phyloP scores from a whole-genome alignment of 1,140 invertebrate species.

The Pararge aegeria region DNA sequence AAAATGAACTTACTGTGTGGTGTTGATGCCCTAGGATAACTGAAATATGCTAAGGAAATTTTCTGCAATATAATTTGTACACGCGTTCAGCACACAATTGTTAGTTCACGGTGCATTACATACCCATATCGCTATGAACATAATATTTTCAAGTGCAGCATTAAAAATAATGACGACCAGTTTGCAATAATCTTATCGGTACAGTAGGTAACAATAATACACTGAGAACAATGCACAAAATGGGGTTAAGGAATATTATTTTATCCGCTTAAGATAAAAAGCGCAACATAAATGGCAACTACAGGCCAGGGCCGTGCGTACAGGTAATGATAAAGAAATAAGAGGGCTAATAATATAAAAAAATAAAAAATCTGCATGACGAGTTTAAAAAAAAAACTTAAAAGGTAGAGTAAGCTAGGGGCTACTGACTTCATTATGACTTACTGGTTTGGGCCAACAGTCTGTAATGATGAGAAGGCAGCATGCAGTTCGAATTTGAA shows the following conservation, averaged over 20 bases:
- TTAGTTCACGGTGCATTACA: conserved; percentile 30
- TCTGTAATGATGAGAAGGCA: conserved; percentile 58
- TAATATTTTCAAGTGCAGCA: conserved; percentile 24
- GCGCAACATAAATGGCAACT: too few species aligned
- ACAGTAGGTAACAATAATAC: conserved; percentile 36
- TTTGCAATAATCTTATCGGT: conserved; percentile 26
- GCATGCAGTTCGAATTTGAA: conserved; percentile 52
- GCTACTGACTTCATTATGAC: conserved; percentile 28
- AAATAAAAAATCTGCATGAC: too few species aligned
- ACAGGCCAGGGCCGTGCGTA: too few species aligned
- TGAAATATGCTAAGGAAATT: conserved; percentile 60
- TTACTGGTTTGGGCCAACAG: conserved; percentile 63
- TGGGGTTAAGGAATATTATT: background rate
- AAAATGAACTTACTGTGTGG: conserved; percentile 66
- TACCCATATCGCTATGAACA: conserved; percentile 29
- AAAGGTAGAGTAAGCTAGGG: too few species aligned
- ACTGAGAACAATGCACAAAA: conserved; percentile 30
- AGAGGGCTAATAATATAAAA: too few species aligned
- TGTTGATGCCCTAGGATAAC: conserved; percentile 74
- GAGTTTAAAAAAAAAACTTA: too few species aligned
- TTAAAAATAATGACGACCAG: conserved; percentile 17
- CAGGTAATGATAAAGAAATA: too few species aligned
- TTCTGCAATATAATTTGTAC: conserved; percentile 22
- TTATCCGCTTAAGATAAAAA: too few species aligned
- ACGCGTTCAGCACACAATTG: conserved; percentile 17